Conservation (phyloP, 2,888 invertebrate genomes). For the Drosophila lutescens region DNA sequence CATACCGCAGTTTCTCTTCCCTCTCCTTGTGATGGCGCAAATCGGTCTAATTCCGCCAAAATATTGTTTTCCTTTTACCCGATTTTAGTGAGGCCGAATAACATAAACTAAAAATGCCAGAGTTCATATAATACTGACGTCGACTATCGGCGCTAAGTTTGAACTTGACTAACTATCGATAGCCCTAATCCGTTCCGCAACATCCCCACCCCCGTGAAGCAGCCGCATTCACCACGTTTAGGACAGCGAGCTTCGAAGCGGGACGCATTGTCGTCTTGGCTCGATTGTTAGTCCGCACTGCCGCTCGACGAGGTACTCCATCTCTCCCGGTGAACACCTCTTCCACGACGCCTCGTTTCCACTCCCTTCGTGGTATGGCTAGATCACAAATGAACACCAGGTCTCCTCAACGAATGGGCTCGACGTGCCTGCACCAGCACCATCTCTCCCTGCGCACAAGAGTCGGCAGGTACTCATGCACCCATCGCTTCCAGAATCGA, state of each 20-base stretch:
- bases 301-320: not conserved
- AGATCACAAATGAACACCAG: not conserved
- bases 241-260: not conserved
- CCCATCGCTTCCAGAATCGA: not conserved
- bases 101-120: not conserved
- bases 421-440: not conserved
- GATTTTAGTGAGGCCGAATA: not conserved
- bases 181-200: not conserved
- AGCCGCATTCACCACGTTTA: not conserved
- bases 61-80: too few relatives aligned
- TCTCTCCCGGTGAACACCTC: too few relatives aligned
- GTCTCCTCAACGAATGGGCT: not conserved
- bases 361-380: not conserved
- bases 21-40: not conserved
- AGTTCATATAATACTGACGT: not conserved
- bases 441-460: not conserved
- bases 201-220: too few relatives aligned
- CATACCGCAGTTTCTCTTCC: conserved; percentile 1
- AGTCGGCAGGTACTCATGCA: not conserved
- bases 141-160: not conserved
- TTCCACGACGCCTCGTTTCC: not conserved
- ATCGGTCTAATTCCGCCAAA: not conserved
- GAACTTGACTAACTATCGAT: not conserved
- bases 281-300: not conserved
- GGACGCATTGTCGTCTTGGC: conserved; percentile 1